These are phyloP conservation scores for Euzophera pinguis DNA, from an alignment of 2,888 invertebrate species.

Conservation along the genomic window DNA sequence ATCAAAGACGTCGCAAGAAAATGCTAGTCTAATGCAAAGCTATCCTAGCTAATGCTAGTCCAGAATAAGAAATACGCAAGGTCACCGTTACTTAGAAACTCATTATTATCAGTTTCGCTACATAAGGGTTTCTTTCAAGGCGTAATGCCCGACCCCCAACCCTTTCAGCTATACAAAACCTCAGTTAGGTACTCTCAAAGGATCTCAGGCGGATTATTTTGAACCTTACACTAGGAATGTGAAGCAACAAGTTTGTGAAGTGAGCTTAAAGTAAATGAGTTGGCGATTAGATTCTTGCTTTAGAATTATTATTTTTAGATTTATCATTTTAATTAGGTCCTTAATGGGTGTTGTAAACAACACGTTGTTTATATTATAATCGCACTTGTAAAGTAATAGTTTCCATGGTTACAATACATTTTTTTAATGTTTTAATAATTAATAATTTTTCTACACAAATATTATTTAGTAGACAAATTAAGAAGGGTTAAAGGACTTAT, in stretches of 20 bases:
- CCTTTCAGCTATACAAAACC: slow-evolving; percentile 32
- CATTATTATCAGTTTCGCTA: slow-evolving; percentile 28
- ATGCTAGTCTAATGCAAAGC: too few relatives aligned
- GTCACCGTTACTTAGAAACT: slow-evolving; percentile 28
- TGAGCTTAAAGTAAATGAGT: slow-evolving; percentile 26
- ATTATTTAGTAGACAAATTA: too few relatives aligned
- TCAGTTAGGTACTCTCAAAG: slow-evolving; percentile 31
- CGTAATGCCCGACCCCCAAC: slow-evolving; percentile 10
- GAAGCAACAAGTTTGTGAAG: slow-evolving; percentile 30
- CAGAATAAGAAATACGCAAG: slow-evolving; percentile 16
- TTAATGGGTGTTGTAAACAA: too few relatives aligned
- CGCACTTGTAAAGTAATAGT: too few relatives aligned
- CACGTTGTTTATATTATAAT: too few relatives aligned
- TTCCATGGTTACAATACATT: too few relatives aligned
- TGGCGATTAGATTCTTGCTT: slow-evolving; percentile 16
- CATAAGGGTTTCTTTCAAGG: background rate
- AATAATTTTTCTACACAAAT: too few relatives aligned
- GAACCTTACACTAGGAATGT: slow-evolving; percentile 24
- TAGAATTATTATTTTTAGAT: background rate
- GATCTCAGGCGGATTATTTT: slow-evolving; percentile 27
- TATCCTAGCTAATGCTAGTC: background rate
- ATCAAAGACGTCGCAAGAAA: too few relatives aligned
- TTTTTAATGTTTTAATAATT: background rate
- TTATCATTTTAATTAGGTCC: too few relatives aligned
- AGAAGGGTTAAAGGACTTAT: too few relatives aligned